Evolutionary conservation across 1,140 invertebrate species (phyloP), one percentile per base, ranked within the genome.

Genomic region (Drosophila sulfurigaster): DNA sequence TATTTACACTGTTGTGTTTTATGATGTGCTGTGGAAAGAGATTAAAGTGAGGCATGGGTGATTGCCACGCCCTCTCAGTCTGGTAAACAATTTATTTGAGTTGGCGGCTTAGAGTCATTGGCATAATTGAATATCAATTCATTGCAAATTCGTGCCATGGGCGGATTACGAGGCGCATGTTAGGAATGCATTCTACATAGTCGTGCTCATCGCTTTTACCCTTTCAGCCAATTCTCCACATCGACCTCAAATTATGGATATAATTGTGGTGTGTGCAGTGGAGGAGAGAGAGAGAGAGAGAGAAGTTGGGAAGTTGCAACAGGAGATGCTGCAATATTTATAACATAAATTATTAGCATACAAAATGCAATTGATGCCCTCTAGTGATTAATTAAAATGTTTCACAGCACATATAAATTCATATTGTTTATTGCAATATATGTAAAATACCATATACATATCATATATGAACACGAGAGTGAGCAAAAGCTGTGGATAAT

Each of bases 321-420:
- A 74, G 56, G 60, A 78, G 69, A 69, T 70, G 66, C 69, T 88
- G 73, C 58, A 88, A 88, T 83, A 88, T 88, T 88, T 88, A 88
- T 88, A 64, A 69, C 77, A 71, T 81, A 83, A 88, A 88, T 88
- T 88, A 89, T 88, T 80, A 88, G 74, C 83, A 88, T 83, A 65
- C 80, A 89, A 88, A 88, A 88, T 88, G 83, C 83, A 88, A 88
- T 89, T 88, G 83, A 88, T 89, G 85, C 83, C 83, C 83, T 88
- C 83, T 64, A 80, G 83, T 88, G 83, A 88, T 88, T 88, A 88
- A 88, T 88, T 89, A 88, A 88, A 89, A 81, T 81, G 83, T 89
- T 88, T 80, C 83, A 81, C 77, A 83, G 69, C 83, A 71, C 83
- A 80, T 70, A 87, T 87, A 87, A 87, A 87, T 87, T 87, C 43